Base-by-base conservation (phyloP, 1,140 invertebrate genomes). In the Lucilia cuprina region DNA sequence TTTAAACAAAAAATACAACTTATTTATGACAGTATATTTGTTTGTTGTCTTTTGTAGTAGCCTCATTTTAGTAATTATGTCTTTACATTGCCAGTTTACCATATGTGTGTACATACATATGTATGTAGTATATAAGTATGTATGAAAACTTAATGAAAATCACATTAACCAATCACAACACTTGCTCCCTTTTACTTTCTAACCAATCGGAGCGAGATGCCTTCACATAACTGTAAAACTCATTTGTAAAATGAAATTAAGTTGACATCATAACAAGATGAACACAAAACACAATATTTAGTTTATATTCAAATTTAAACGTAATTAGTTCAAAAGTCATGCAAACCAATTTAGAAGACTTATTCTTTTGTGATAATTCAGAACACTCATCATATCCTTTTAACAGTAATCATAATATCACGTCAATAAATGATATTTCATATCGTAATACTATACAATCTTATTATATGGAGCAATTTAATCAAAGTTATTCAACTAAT, bases 381-480 rank as follows among this genome's bases (percentile, higher is more conserved):
- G 12, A 21, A 49, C 41, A 80, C 25, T 30, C 25, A 80, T 14
- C 41, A 25, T 80, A 21, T 80, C 49, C 77, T 13, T 1, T 21
- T 13, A 49, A 80, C 9, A 41, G n/a, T 41, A 25, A 19, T 74
- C 3, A 17, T n/a, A 19, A n/a, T 47, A 41, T 8, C 49, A 80
- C 19, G 3, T 14, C 14, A 12, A n/a, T 47, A 5, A 41, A 80
- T 49, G 47, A 80, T 25, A 30, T 3, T 30, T 12, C 77, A 12
- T 80, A 80, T 80, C 41, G 77, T 19, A 41, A 80, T 50, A 30
- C 25, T 30, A 80, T 80, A 19, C 41, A 80, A 7, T 12, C 47
- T 12, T 80, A 21, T 80, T 80, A 80, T 80, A 50, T 80, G 41
- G 19, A 80, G 21, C 77, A 80, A 21, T 80, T 80, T 50, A 80